Base-by-base conservation (phyloP, 2,797 vertebrate genomes). In the Phyllotis vaccarum region DNA sequence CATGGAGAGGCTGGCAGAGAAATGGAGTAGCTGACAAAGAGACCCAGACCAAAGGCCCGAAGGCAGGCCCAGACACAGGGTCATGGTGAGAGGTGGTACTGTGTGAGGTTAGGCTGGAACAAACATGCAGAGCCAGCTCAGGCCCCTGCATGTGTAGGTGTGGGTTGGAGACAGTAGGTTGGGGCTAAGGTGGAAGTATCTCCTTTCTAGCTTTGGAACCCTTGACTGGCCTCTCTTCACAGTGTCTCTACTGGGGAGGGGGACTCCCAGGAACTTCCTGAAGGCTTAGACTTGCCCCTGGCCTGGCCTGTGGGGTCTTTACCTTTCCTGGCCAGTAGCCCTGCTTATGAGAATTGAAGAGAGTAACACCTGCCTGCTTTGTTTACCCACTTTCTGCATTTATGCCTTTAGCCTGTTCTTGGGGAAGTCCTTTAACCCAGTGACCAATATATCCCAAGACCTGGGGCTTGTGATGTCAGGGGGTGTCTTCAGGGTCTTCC, bases 1-100 rank as follows among this genome's bases (percentile, higher is more conserved):
- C 31, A 0, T 0, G 3, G 58, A 3, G 54, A 49, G 24, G 46
- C 8, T 24, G n/a, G n/a, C 0, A 46, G 58, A 85, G 37, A 27
- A 74, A 6, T 56, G 34, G 5, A 1, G 49, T 24, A 1, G 31
- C n/a, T 62, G 74, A 29, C 13, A 37, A 62, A 62, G 56, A 21
- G 46, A 16, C n/a, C 40, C 2, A 37, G 86, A 66, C 19, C n/a
- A 7, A 27, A 43, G 68, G 17, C 40, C 3, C 12, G 37, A 40
- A 54, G 92, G 64, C 80, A 62, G 29, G 6, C 43, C 56, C 14
- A 52, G 10, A 21, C 17, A 14, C 54, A 27, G 17, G 49, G 31
- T 21, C 31, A 7, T 29, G 29, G 52, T 5, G 7, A n/a, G 64
- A 83, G 40, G 82, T 66, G 60, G 60, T 22, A 2, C 11, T 62